phyloP scores from a whole-genome alignment of 2,113 vertebrate species.

The Cheilinus undulatus region DNA sequence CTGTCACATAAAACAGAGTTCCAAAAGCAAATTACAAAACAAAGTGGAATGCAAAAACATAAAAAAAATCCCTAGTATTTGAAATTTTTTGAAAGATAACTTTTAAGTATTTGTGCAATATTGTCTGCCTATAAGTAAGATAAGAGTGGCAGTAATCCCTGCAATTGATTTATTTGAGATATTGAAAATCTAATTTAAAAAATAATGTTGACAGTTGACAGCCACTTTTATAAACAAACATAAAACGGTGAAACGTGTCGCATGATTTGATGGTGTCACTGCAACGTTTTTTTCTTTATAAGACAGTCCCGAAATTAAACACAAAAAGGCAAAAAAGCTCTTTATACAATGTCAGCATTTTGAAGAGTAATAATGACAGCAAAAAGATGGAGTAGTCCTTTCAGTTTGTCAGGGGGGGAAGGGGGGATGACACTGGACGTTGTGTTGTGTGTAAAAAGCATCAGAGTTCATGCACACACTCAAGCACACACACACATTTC shows the following conservation, averaged over 20 bases:
- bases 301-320: conserved; percentile 73
- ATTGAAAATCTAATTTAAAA: conserved; percentile 80
- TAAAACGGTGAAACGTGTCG: conserved; percentile 60
- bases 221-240: conserved; percentile 75
- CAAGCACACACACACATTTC: conserved; percentile 37
- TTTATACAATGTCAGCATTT: conserved; percentile 74
- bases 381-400: conserved; percentile 82
- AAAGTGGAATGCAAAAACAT: conserved; percentile 88
- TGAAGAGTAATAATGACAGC: conserved; percentile 39
- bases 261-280: conserved; percentile 70
- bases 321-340: conserved; percentile 73
- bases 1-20: conserved; percentile 79
- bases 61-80: conserved; percentile 74
- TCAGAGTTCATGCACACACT: conserved; percentile 73
- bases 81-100: conserved; percentile 84
- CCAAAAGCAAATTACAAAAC: conserved; percentile 74
- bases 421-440: conserved; percentile 81
- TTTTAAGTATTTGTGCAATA: conserved; percentile 91
- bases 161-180: conserved; percentile 87
- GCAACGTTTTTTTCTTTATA: conserved; percentile 61
- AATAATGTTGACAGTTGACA: conserved; percentile 77
- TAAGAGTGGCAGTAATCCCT: conserved; percentile 93
- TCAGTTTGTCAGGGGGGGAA: conserved; percentile 74
- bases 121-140: conserved; percentile 87
- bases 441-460: conserved; percentile 75